Conservation (phyloP, 2,113 vertebrate species). For the Centropus bengalensis region DNA sequence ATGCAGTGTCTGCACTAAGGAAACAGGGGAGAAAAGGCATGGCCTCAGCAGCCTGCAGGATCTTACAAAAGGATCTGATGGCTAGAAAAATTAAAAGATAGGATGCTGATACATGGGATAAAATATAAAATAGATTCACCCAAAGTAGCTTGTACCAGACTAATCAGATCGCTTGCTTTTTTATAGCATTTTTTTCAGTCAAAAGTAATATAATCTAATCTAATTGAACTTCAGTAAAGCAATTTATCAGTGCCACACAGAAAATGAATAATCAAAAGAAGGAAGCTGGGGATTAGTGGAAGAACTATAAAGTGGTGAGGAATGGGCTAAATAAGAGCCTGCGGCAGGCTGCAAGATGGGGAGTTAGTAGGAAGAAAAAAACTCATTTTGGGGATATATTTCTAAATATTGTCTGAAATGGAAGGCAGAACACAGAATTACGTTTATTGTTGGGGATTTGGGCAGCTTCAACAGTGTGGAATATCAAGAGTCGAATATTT, state of each 20-base stretch:
- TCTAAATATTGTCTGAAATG: neutral
- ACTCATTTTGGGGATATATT: neutral
- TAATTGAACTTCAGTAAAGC: neutral
- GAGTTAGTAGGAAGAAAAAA: neutral
- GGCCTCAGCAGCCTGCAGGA: neutral
- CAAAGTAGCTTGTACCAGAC: neutral
- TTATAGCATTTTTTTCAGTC: neutral
- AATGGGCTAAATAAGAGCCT: neutral
- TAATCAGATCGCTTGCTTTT: neutral
- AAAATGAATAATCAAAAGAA: neutral
- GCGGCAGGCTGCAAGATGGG: neutral
- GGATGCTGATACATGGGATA: neutral
- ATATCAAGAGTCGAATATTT: neutral
- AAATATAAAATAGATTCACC: neutral
- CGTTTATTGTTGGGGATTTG: neutral
- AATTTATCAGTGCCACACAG: neutral
- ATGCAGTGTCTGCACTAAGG: neutral
- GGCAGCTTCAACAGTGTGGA: neutral
- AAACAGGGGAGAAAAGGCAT: neutral
- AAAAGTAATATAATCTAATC: neutral
- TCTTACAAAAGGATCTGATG: neutral
- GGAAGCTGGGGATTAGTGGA: neutral
- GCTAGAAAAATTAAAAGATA: neutral
- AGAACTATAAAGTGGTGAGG: neutral
- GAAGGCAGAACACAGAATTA: neutral